Percentiles rank a stretch among this genome's conserved stretches.
Evolutionary conservation across 1,140 invertebrate genomes (phyloP).

Genomic region (Apis mellifera): DNA sequence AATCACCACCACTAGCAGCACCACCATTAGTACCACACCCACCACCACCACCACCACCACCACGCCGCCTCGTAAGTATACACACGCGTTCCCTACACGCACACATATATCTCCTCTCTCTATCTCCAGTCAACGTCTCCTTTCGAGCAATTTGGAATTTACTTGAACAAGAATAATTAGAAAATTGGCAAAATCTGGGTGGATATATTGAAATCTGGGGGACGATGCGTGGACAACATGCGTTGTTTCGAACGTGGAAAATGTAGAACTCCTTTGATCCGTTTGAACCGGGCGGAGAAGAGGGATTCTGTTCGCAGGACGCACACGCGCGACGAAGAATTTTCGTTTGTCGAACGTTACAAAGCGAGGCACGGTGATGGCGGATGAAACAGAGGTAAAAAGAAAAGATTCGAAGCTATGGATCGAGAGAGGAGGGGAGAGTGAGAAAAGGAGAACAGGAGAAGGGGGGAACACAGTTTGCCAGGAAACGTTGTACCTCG

Average conservation of each 20-base stretch:
- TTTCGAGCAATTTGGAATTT: too few relatives aligned
- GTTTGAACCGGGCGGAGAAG: slow-evolving; percentile 13
- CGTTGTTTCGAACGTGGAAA: too few relatives aligned
- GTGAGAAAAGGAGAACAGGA: slow-evolving; percentile 16
- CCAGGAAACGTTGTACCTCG: slow-evolving; percentile 40
- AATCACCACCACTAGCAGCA: slow-evolving; percentile 71
- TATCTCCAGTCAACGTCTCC: too few relatives aligned
- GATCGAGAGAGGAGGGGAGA: not conserved
- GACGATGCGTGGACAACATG: too few relatives aligned
- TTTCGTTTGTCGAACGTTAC: slow-evolving; percentile 42
- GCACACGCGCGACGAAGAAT: slow-evolving; percentile 4
- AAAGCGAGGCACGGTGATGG: not conserved
- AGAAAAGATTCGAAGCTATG: slow-evolving; percentile 36
- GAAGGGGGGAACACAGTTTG: slow-evolving; percentile 55
- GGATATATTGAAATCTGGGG: too few relatives aligned
- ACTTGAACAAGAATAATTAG: too few relatives aligned
- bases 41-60: slow-evolving; percentile 85
- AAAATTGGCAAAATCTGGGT: too few relatives aligned
- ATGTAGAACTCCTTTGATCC: not conserved
- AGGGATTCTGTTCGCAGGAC: slow-evolving; percentile 20
- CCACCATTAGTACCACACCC: slow-evolving; percentile 63
- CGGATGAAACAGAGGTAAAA: slow-evolving; percentile 11
- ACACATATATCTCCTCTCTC: too few relatives aligned
- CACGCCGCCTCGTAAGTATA: slow-evolving; percentile 85
- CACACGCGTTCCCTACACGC: not conserved